A percentile compares a stretch with the other conserved stretches of the same genome.
Conservation (phyloP, 2,797 vertebrate genomes). For the Alectoris magna region DNA sequence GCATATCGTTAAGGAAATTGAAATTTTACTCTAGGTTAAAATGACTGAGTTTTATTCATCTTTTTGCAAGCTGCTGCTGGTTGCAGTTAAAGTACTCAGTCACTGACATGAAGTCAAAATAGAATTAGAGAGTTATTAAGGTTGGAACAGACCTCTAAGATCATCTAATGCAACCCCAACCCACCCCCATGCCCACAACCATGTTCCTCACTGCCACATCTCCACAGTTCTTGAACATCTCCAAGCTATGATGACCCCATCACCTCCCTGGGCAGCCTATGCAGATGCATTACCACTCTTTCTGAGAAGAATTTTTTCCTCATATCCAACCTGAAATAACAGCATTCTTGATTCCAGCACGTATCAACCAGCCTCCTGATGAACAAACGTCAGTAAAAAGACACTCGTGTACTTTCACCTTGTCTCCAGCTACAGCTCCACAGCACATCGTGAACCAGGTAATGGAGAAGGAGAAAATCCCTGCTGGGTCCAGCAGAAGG, state of each 20-base stretch:
- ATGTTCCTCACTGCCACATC: no score
- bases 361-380: neutral
- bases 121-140: no score
- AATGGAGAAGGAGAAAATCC: neutral
- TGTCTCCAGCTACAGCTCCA: neutral
- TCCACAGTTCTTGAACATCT: no score
- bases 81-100: neutral
- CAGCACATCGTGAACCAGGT: neutral
- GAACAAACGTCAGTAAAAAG: neutral
- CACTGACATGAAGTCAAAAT: neutral
- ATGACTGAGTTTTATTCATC: neutral
- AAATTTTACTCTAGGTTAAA: neutral
- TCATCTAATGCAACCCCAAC: no score
- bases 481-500: neutral
- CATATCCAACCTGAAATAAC: no score
- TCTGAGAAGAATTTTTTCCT: no score
- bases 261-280: no score
- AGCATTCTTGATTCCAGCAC: neutral
- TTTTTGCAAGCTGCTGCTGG: neutral
- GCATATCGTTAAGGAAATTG: accelerated
- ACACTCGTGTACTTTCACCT: neutral
- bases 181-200: no score
- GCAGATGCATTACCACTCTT: no score
- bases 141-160: no score
- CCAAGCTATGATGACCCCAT: no score